Percentiles rank a stretch among this genome's conserved stretches.
Conservation (phyloP, 2,888 invertebrate genomes). For the Scelioninae gen. 2 region DNA sequence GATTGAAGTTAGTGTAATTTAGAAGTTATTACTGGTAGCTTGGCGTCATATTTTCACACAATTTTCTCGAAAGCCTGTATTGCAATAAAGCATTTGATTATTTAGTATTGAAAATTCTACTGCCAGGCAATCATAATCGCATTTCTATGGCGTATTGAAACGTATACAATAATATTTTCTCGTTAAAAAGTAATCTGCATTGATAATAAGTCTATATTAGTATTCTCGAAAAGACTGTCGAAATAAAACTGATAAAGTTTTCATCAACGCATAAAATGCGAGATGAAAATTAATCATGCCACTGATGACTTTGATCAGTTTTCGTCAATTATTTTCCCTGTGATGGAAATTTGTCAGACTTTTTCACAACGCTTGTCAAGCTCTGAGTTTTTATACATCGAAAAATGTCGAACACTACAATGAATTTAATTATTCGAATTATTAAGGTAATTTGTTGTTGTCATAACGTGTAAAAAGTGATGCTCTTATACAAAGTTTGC, state of each 20-base stretch:
- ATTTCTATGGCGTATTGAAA: neutral
- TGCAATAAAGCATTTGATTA: constrained; percentile 7
- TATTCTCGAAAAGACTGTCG: constrained; percentile 18
- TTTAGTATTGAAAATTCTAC: neutral
- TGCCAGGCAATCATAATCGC: neutral
- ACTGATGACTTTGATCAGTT: constrained; percentile 38
- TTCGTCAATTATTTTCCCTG: constrained; percentile 28
- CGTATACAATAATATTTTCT: constrained; percentile 13
- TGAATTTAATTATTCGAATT: constrained; percentile 35
- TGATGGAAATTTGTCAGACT: constrained; percentile 26
- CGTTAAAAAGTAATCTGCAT: constrained; percentile 17
- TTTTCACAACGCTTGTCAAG: constrained; percentile 26
- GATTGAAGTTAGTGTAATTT: constrained; percentile 32
- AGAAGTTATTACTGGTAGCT: constrained; percentile 13
- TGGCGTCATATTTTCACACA: neutral
- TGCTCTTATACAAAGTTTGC: constrained; percentile 6
- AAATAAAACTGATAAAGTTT: constrained; percentile 35
- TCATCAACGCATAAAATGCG: constrained; percentile 21
- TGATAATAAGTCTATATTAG: constrained; percentile 13
- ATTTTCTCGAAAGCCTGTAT: constrained; percentile 1
- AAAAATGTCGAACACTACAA: constrained; percentile 20
- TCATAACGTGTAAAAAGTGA: constrained; percentile 22
- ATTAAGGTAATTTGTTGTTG: constrained; percentile 20
- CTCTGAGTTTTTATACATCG: constrained; percentile 10
- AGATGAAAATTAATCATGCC: constrained; percentile 29